A percentile compares a stretch with the other conserved stretches of the same genome.
Conservation (phyloP, 2,888 invertebrate species). For the Physocephala rufipes region DNA sequence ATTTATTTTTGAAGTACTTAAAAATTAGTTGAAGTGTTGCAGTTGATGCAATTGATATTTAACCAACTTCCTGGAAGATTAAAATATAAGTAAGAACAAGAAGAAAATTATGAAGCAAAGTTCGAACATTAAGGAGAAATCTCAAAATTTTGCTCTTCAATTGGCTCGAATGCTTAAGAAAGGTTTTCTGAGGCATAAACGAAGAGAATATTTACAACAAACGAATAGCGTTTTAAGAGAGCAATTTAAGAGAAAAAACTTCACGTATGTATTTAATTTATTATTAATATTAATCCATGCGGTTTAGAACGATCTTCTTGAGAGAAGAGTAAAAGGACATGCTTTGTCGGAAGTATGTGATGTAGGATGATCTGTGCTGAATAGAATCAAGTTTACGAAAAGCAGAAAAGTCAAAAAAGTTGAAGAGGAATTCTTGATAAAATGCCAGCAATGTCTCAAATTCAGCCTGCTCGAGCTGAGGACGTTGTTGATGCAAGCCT, state of each 20-base stretch:
- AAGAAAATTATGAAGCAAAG: neutral
- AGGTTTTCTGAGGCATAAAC: neutral
- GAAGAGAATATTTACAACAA: too few species aligned
- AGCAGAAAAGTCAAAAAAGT: too few species aligned
- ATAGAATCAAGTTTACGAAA: neutral
- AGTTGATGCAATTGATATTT: neutral
- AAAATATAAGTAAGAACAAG: neutral
- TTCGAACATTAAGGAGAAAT: neutral
- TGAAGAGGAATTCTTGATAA: neutral
- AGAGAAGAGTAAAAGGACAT: too few species aligned
- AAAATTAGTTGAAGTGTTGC: neutral
- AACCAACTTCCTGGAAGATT: neutral
- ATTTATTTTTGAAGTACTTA: slow-evolving; percentile 2
- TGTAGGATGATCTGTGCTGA: too few species aligned
- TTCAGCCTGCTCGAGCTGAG: neutral
- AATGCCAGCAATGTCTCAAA: neutral
- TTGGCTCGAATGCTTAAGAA: slow-evolving; percentile 5
- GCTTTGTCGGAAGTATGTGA: too few species aligned
- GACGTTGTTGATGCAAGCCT: too few species aligned
- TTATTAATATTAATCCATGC: too few species aligned
- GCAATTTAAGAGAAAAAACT: too few species aligned
- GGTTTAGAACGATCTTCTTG: too few species aligned
- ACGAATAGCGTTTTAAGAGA: too few species aligned
- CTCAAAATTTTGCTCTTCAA: neutral
- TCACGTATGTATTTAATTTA: too few species aligned